phyloP scores from a whole-genome alignment of 2,888 invertebrate species.

The Allacma fusca region DNA sequence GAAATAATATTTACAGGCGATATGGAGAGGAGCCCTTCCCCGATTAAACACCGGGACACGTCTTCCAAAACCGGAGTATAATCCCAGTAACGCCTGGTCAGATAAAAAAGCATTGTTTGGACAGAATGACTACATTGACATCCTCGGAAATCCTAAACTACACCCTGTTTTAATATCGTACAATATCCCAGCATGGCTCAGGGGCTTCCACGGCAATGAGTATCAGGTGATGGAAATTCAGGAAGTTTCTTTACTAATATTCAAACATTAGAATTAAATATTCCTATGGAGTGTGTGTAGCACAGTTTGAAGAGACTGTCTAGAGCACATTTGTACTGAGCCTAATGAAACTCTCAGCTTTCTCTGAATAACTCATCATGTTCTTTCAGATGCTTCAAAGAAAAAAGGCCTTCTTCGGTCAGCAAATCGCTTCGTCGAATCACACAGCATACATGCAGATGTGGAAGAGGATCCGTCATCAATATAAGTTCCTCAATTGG shows the following conservation, averaged over 20 bases:
- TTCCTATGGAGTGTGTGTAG: too few relatives aligned
- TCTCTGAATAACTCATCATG: background rate
- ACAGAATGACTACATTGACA: slow-evolving; percentile 97
- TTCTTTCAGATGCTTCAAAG: slow-evolving; percentile 69
- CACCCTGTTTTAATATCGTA: slow-evolving; percentile 87
- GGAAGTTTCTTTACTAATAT: background rate
- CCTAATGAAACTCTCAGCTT: background rate
- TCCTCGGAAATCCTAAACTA: slow-evolving; percentile 82
- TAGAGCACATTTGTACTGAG: background rate
- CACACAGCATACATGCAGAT: slow-evolving; percentile 83
- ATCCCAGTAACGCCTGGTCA: slow-evolving; percentile 78
- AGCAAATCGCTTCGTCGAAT: slow-evolving; percentile 69
- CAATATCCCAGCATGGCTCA: slow-evolving; percentile 86
- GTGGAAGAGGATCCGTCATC: slow-evolving; percentile 75
- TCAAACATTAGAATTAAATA: background rate
- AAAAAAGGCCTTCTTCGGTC: slow-evolving; percentile 74
- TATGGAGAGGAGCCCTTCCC: slow-evolving; percentile 73
- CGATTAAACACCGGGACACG: slow-evolving; percentile 68
- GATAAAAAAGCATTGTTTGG: slow-evolving; percentile 84
- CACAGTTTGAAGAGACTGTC: too few relatives aligned
- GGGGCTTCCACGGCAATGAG: slow-evolving; percentile 87
- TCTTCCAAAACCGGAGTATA: slow-evolving; percentile 72
- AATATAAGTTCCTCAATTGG: slow-evolving; percentile 68
- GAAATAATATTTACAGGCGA: slow-evolving; percentile 41
- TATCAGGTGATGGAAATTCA: slow-evolving; percentile 69